Percentiles rank a stretch among this genome's conserved stretches.
These are phyloP conservation scores for Brachionus sp. DNA, from an alignment of 1,140 invertebrate species.

Conservation along the genomic window DNA sequence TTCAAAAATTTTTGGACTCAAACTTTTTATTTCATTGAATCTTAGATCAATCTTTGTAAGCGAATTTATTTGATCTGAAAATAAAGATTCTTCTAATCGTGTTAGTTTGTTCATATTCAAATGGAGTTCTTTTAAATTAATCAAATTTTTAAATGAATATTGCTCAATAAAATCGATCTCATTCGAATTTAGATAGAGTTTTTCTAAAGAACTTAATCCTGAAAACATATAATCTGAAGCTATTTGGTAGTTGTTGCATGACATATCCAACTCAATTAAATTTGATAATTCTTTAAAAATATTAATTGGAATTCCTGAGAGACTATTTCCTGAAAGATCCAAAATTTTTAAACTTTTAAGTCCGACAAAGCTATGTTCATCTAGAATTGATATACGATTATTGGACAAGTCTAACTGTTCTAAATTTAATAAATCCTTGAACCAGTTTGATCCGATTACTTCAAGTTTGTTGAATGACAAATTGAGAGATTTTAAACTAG, in stretches of 20 bases:
- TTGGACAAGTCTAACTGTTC: background rate
- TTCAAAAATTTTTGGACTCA: background rate
- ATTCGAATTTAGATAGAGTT: slow-evolving; percentile 14
- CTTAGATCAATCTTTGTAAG: background rate
- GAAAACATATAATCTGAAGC: background rate
- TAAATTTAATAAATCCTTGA: background rate
- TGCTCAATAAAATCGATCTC: background rate
- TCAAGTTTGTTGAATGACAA: slow-evolving; percentile 9
- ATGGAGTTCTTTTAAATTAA: slow-evolving; percentile 1
- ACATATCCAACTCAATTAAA: background rate
- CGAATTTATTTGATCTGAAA: background rate
- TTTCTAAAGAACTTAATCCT: background rate
- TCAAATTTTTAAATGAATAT: background rate
- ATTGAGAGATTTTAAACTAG: background rate
- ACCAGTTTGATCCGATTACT: background rate
- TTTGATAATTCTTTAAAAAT: background rate
- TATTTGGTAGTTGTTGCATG: slow-evolving; percentile 8
- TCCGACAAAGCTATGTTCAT: background rate
- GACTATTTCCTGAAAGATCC: background rate
- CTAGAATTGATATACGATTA: background rate
- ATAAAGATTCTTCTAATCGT: background rate
- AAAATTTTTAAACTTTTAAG: background rate
- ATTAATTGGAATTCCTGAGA: background rate
- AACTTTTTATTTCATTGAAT: background rate
- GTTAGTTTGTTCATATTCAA: slow-evolving; percentile 19